Conservation (phyloP, 2,888 invertebrate genomes). For the Drosophila quinaria region DNA sequence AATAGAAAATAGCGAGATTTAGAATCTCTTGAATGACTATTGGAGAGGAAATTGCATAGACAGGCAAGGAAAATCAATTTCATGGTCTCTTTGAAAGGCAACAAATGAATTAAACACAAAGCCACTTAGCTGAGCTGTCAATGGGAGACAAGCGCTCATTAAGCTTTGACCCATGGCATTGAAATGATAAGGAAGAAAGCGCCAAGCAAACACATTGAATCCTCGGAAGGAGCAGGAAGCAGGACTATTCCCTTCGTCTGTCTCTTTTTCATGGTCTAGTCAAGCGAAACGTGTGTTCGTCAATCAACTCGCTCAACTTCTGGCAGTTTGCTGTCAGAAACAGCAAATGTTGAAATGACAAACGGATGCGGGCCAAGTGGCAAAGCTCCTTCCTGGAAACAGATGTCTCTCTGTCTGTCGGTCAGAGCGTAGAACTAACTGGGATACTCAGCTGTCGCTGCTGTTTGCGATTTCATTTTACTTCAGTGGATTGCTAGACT, state of each 20-base stretch:
- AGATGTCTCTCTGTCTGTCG: conserved; percentile 25
- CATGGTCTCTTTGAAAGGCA: conserved; percentile 36
- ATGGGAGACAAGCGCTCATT: conserved; percentile 73
- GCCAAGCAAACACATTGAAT: conserved; percentile 57
- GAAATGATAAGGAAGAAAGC: conserved; percentile 59
- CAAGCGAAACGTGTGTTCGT: conserved; percentile 57
- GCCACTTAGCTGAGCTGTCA: conserved; percentile 71
- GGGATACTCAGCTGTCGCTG: conserved; percentile 23
- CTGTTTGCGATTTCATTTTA: conserved; percentile 52
- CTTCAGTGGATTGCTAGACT: conserved; percentile 48
- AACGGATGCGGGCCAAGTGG: conserved; percentile 66
- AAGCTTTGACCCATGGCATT: conserved; percentile 68
- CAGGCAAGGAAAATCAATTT: conserved; percentile 58
- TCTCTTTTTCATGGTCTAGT: conserved; percentile 16
- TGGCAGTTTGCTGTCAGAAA: conserved; percentile 73
- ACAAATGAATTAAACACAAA: conserved; percentile 58
- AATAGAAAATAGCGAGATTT: conserved; percentile 22
- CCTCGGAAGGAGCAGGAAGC: conserved; percentile 5
- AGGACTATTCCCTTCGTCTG: not conserved
- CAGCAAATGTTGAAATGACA: conserved; percentile 74
- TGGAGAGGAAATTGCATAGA: conserved; percentile 24
- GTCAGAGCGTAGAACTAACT: conserved; percentile 6
- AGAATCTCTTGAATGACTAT: conserved; percentile 15
- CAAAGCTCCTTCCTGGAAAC: conserved; percentile 46
- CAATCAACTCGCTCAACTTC: conserved; percentile 71